Percentiles rank a stretch among this genome's conserved stretches.
phyloP scores from a whole-genome alignment of 2,113 vertebrate species.

The Typhlomys cinereus region DNA sequence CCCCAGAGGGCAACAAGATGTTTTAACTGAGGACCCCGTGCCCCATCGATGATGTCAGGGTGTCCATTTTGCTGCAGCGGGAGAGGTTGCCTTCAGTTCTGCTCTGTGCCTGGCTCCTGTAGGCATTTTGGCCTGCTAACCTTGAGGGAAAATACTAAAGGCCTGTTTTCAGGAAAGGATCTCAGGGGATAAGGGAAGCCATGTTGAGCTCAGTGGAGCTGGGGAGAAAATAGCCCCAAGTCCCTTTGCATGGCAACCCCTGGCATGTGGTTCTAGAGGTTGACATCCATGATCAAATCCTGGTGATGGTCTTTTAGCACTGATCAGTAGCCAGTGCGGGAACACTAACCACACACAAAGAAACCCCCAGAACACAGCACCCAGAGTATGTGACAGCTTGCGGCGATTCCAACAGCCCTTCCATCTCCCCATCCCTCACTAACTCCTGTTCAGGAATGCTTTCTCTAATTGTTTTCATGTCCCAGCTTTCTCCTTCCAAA shows the following conservation, averaged over 20 bases:
- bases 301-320: neutral
- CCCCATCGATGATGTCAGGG: neutral
- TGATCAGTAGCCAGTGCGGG: neutral
- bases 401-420: neutral
- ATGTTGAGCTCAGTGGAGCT: neutral
- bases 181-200: neutral
- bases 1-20: neutral
- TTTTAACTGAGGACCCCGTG: neutral
- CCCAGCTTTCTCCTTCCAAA: conserved; percentile 12
- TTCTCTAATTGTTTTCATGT: conserved; percentile 31
- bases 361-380: neutral
- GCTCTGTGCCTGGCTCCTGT: neutral
- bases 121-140: neutral
- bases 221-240: neutral
- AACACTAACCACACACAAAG: conserved; percentile 23
- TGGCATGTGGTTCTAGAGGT: conserved; percentile 11
- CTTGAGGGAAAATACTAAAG: neutral
- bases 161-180: neutral
- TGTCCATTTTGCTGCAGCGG: neutral
- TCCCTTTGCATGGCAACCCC: neutral
- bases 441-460: neutral
- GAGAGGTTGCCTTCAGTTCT: neutral
- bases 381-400: neutral
- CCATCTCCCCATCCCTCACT: too few species aligned
- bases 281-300: neutral